A percentile compares a stretch with the other conserved stretches of the same genome.
These are phyloP conservation scores for Tanytarsus gracilentus DNA, from an alignment of 2,888 invertebrate species.

Conservation along the genomic window DNA sequence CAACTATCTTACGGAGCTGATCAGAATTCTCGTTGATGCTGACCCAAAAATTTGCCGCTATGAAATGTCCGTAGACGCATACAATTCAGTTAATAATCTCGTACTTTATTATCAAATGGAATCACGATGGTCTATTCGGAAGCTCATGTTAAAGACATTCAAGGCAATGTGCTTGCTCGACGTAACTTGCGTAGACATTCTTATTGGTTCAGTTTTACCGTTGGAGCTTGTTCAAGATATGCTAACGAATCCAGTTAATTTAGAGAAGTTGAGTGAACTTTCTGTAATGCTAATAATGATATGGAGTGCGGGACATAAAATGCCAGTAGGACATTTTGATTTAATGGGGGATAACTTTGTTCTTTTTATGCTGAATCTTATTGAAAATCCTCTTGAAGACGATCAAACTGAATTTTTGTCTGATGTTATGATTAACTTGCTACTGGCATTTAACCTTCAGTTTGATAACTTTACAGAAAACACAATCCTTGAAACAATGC, in stretches of 20 bases:
- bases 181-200: constrained; percentile 66
- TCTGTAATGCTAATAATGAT: constrained; percentile 78
- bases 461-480: constrained; percentile 61
- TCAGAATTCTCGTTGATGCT: constrained; percentile 82
- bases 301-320: constrained; percentile 79
- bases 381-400: constrained; percentile 70
- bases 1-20: constrained; percentile 71
- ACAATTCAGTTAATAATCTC: constrained; percentile 71
- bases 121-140: constrained; percentile 74
- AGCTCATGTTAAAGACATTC: constrained; percentile 73
- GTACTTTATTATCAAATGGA: constrained; percentile 97
- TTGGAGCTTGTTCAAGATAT: constrained; percentile 71
- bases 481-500: constrained; percentile 60
- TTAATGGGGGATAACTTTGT: constrained; percentile 77
- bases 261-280: constrained; percentile 72
- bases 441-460: constrained; percentile 85
- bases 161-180: constrained; percentile 81
- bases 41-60: constrained; percentile 80
- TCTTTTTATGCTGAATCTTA: constrained; percentile 66
- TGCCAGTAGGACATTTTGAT: constrained; percentile 81
- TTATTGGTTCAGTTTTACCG: constrained; percentile 80
- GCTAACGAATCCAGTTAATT: constrained; percentile 67
- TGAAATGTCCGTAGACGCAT: constrained; percentile 74
- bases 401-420: constrained; percentile 78
- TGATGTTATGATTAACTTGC: constrained; percentile 71